phyloP scores from a whole-genome alignment of 2,113 vertebrate species.

The Vulpes vulpes region DNA sequence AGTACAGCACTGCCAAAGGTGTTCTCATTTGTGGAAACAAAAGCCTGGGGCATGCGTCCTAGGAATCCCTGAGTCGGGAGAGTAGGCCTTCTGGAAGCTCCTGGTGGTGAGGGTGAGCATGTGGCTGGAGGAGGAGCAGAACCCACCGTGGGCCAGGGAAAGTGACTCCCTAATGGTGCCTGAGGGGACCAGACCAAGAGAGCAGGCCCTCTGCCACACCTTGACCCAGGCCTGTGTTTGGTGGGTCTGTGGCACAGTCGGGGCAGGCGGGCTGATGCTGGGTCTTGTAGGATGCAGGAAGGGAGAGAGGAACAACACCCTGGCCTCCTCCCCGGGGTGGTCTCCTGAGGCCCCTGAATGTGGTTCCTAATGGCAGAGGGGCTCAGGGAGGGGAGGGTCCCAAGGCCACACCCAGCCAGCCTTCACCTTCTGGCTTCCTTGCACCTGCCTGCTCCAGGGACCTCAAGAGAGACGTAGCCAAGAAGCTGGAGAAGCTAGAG shows the following conservation, averaged over 20 bases:
- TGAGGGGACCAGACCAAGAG: background rate
- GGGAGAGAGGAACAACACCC: too few species aligned
- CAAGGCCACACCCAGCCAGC: too few species aligned
- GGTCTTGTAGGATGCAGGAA: background rate
- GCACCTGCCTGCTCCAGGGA: slow-evolving; percentile 88
- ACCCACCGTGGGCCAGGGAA: accelerated
- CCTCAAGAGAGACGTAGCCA: slow-evolving; percentile 96
- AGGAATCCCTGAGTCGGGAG: background rate
- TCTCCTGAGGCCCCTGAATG: background rate
- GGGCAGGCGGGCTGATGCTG: background rate
- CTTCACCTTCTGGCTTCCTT: background rate
- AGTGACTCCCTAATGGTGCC: too few species aligned
- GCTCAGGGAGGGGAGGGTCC: background rate
- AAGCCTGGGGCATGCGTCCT: background rate
- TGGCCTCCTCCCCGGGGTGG: background rate
- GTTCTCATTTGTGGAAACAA: background rate
- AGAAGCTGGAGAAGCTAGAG: slow-evolving; percentile 97
- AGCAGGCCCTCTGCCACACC: background rate
- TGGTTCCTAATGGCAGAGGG: background rate
- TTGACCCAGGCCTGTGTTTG: background rate
- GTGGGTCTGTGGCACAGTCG: background rate
- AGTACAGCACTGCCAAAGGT: background rate
- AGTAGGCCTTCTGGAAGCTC: background rate
- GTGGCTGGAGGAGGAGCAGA: background rate
- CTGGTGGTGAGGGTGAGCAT: too few species aligned